These are phyloP conservation scores for Cromileptes altivelis DNA, from an alignment of 2,113 vertebrate species.

Conservation along the genomic window DNA sequence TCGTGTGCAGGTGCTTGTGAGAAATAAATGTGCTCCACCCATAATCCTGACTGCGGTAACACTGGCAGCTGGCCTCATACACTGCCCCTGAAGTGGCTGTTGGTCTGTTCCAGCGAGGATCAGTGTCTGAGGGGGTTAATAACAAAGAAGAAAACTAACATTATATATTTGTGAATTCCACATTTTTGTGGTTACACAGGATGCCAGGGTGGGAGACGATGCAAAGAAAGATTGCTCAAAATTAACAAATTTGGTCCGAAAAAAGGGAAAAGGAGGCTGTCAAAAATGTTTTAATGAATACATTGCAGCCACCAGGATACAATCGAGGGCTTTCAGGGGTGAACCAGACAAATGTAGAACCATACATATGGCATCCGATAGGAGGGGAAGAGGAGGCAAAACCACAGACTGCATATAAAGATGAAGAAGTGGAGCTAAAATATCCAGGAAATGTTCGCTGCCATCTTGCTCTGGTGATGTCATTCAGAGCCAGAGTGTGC, in stretches of 20 bases:
- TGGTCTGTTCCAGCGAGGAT: constrained; percentile 86
- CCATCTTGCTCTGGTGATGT: too few species aligned
- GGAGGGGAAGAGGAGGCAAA: too few species aligned
- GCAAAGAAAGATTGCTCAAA: not conserved
- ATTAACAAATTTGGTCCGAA: not conserved
- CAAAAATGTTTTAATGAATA: too few species aligned
- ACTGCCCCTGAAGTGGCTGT: constrained; percentile 76
- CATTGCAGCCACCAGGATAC: too few species aligned
- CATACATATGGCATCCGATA: too few species aligned
- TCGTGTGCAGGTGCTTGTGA: constrained; percentile 83
- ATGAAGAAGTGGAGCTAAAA: too few species aligned
- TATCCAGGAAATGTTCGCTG: too few species aligned
- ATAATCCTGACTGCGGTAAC: constrained; percentile 62
- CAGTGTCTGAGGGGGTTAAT: constrained; percentile 66
- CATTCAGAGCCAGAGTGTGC: too few species aligned
- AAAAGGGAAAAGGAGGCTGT: not conserved
- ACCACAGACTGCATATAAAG: too few species aligned
- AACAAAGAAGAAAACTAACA: not conserved
- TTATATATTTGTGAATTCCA: not conserved
- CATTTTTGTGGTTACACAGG: not conserved
- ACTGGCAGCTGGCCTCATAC: constrained; percentile 81
- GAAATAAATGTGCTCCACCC: constrained; percentile 90
- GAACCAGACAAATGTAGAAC: too few species aligned
- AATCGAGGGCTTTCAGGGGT: too few species aligned
- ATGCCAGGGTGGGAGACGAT: not conserved